These are phyloP conservation scores for Trissonchulus latispiculum DNA, from an alignment of 2,888 invertebrate species.

Conservation along the genomic window DNA sequence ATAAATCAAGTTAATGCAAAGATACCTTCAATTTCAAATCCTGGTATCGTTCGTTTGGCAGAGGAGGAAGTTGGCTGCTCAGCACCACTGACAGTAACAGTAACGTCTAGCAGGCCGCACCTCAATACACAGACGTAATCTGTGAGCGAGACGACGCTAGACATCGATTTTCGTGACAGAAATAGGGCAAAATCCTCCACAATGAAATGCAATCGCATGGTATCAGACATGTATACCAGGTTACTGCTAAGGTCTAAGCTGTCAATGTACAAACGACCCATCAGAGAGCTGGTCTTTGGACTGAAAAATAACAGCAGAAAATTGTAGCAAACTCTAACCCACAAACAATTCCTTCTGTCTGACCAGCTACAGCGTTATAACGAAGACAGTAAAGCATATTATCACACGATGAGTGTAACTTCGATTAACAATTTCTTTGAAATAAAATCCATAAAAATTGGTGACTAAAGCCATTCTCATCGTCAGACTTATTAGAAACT, in stretches of 20 bases:
- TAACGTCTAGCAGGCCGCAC: constrained; percentile 20
- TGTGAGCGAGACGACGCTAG: neutral
- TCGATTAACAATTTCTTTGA: no score
- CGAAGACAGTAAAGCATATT: no score
- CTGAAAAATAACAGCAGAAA: no score
- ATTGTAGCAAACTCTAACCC: no score
- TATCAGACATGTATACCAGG: constrained; percentile 26
- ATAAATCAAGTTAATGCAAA: constrained; percentile 3
- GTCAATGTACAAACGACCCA: constrained; percentile 28
- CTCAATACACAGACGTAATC: constrained; percentile 19
- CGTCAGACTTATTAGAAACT: no score
- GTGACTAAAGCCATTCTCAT: no score
- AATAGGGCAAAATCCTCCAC: constrained; percentile 29
- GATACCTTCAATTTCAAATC: neutral
- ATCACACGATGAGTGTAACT: no score
- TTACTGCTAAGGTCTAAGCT: constrained; percentile 28
- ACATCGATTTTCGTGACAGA: constrained; percentile 8
- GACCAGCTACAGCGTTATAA: no score
- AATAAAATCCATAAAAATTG: no score
- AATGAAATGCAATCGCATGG: constrained; percentile 29
- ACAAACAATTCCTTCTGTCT: no score
- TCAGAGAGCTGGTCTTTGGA: neutral
- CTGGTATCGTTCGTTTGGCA: constrained; percentile 13
- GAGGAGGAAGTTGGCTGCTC: neutral
- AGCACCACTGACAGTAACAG: neutral